A percentile compares a stretch with the other conserved stretches of the same genome.
phyloP scores from a whole-genome alignment of 2,888 invertebrate genomes.

The Nebria brevicollis region DNA sequence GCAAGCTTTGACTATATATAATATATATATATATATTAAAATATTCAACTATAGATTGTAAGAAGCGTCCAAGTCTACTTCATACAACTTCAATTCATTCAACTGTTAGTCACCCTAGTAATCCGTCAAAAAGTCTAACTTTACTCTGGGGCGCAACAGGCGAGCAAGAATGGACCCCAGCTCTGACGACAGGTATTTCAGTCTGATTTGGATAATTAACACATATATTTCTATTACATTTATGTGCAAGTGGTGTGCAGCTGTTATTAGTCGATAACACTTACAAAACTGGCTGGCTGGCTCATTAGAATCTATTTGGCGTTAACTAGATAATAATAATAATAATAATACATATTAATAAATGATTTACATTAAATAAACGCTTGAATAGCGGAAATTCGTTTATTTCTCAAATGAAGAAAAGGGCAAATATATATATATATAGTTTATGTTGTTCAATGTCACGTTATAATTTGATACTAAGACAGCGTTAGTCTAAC shows the following conservation, averaged over 20 bases:
- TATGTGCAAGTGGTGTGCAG: slow-evolving; percentile 9
- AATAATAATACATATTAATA: background rate
- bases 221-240: background rate
- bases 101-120: slow-evolving; percentile 52
- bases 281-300: background rate
- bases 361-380: background rate
- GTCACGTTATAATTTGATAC: too few relatives aligned
- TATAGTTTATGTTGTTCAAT: too few relatives aligned
- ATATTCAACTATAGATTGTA: slow-evolving; percentile 58
- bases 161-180: slow-evolving; percentile 97
- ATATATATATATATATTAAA: too few relatives aligned
- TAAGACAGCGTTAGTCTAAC: too few relatives aligned
- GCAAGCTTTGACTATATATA: background rate
- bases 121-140: slow-evolving; percentile 69
- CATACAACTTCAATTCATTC: slow-evolving; percentile 57
- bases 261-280: slow-evolving; percentile 11
- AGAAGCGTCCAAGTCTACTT: slow-evolving; percentile 59
- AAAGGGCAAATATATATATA: too few relatives aligned
- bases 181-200: slow-evolving; percentile 87
- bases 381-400: background rate
- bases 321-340: background rate
- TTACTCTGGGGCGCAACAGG: slow-evolving; percentile 94
- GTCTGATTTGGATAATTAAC: background rate
- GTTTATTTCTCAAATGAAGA: too few relatives aligned
- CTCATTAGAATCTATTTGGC: background rate